Base-by-base conservation (phyloP, 1,140 invertebrate species). In the Scaptomyza montana region DNA sequence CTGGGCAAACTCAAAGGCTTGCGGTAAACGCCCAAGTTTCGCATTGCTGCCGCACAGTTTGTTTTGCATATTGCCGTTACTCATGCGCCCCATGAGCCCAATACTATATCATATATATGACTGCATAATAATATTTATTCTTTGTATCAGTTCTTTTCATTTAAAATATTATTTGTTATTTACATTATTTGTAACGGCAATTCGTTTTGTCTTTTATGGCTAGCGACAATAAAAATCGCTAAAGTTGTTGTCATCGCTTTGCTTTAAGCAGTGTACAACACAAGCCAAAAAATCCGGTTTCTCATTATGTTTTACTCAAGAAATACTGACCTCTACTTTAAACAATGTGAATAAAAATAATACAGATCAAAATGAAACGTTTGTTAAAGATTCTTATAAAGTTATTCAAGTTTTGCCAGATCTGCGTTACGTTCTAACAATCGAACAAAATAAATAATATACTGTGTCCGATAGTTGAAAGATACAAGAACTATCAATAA, bases 131-230 rank as follows among this genome's bases (percentile, higher is more conserved):
- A 70, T 87, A 76, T 69, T 78, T 54, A 87, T 86, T 82, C 78
- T 85, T 85, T 74, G 49, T 74, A 68, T 53, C 16, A 25, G 43
- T 39, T 80, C 49, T 74, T 74, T 77, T 71, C 61, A 28, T 28
- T 45, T 63, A 6, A 39, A 39, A 39, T 43, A 43, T 70, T 71
- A 59, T 62, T 71, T 72, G 46, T 49, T 51, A 65, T 76, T 70
- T 70, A 71, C 67, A 76, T 76, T 69, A 87, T 75, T 70, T 78
- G 84, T 89, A 86, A 86, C 82, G 82, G 84, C 71, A 82, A 28
- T 59, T 78, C 77, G 69, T 75, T 75, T 86, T 74, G 80, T 86
- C 78, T 70, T 72, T 78, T 77, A 73, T 69, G 78, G 78, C 47
- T 5, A 36, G 33, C 53, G 53, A 65, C 28, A 61, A 33, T 36